A percentile compares a stretch with the other conserved stretches of the same genome.
Conservation (phyloP, 2,113 vertebrate genomes). For the Macrotus californicus region DNA sequence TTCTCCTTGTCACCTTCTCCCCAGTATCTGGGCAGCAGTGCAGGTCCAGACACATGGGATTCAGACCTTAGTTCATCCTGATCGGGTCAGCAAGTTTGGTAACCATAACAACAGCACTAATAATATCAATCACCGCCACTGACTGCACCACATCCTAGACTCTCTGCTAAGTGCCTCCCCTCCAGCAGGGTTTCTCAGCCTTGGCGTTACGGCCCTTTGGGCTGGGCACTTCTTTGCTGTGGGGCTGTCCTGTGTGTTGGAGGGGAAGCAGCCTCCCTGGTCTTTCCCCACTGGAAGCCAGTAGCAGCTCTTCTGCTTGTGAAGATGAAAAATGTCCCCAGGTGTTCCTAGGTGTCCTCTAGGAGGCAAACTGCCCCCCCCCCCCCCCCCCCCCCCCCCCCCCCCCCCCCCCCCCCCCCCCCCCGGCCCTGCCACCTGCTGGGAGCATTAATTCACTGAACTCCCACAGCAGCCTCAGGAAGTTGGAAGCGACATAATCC, state of each 20-base stretch:
- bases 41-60: not conserved
- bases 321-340: not conserved
- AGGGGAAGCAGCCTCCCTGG: not conserved
- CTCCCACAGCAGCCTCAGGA: too few species aligned
- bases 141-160: rapidly evolving
- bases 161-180: rapidly evolving
- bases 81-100: not conserved
- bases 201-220: rapidly evolving
- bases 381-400: too few species aligned
- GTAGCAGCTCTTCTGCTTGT: not conserved
- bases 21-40: not conserved
- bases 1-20: not conserved
- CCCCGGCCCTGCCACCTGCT: rapidly evolving
- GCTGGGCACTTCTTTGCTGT: not conserved
- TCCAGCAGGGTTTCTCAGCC: not conserved
- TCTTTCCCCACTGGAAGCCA: not conserved
- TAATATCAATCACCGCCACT: not conserved
- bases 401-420: too few species aligned
- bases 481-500: not conserved
- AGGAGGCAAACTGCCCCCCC: not conserved
- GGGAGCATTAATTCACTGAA: not conserved
- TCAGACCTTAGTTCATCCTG: not conserved
- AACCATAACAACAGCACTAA: too few species aligned
- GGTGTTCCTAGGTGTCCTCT: not conserved
- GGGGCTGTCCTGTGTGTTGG: not conserved